Evolutionary conservation across 1,140 invertebrate genomes (phyloP).

Genomic region (Drosophila simulans): DNA sequence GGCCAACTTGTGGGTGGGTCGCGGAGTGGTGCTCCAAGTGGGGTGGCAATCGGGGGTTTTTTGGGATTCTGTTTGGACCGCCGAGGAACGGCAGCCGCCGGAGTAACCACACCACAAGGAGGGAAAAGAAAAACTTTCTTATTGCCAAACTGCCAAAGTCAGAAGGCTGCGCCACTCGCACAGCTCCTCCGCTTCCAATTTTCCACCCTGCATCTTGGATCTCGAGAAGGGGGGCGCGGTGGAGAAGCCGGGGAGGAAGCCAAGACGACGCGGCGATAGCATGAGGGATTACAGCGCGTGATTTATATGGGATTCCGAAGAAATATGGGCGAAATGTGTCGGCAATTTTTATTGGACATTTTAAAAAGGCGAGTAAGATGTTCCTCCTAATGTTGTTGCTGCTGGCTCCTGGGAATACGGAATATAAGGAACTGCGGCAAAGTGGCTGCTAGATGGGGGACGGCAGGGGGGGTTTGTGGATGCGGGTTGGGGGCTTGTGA

Average conservation of each 20-base stretch:
- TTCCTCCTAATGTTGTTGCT: slow-evolving; percentile 61
- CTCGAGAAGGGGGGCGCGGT: slow-evolving; percentile 38
- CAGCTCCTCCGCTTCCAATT: neutral
- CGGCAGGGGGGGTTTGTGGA: neutral
- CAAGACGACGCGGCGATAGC: slow-evolving; percentile 83
- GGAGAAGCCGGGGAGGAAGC: slow-evolving; percentile 52
- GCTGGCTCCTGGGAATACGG: slow-evolving; percentile 73
- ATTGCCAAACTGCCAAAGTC: slow-evolving; percentile 81
- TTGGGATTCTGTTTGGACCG: slow-evolving; percentile 33
- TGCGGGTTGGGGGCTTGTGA: slow-evolving; percentile 3
- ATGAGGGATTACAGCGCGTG: slow-evolving; percentile 84
- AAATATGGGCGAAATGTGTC: slow-evolving; percentile 85
- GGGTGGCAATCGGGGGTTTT: neutral
- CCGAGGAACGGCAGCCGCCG: slow-evolving; percentile 28
- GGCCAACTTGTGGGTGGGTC: slow-evolving; percentile 16
- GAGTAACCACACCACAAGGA: slow-evolving; percentile 47
- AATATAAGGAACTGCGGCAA: slow-evolving; percentile 78
- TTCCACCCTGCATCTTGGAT: slow-evolving; percentile 20
- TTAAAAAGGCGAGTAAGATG: slow-evolving; percentile 85
- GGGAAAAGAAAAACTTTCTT: slow-evolving; percentile 80
- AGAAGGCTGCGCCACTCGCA: slow-evolving; percentile 45
- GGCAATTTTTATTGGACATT: slow-evolving; percentile 85
- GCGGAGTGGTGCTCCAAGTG: neutral
- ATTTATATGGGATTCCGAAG: slow-evolving; percentile 85
- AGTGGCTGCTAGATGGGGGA: slow-evolving; percentile 11